Conservation (phyloP, 2,797 vertebrate genomes). For the Eremophila alpestris region DNA sequence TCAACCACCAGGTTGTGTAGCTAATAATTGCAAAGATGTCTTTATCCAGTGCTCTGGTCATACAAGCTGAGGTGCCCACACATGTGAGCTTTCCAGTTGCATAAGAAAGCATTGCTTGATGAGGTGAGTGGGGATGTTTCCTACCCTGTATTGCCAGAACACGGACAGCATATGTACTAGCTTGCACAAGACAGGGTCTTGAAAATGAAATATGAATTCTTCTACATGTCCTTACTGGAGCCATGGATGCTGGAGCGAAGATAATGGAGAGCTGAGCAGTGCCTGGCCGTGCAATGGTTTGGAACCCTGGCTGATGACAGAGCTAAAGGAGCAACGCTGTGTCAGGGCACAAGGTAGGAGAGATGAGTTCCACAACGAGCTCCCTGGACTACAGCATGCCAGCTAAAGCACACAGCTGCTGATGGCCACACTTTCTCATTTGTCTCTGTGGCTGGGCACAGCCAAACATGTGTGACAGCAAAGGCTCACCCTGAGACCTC, state of each 20-base stretch:
- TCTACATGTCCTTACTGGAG: neutral
- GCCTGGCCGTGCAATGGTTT: neutral
- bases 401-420: neutral
- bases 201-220: neutral
- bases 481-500: neutral
- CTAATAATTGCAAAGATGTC: neutral
- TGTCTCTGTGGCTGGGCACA: neutral
- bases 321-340: neutral
- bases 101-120: neutral
- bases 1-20: neutral
- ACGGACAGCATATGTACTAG: neutral
- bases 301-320: neutral
- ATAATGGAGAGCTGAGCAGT: neutral
- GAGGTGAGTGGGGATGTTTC: neutral
- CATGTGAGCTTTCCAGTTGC: neutral
- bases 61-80: neutral
- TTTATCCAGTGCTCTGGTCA: neutral
- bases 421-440: neutral
- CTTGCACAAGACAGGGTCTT: neutral
- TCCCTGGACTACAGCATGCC: neutral
- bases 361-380: accelerated
- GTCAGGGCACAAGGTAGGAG: neutral
- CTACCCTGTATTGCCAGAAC: neutral
- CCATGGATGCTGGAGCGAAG: neutral
- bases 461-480: neutral